Evolutionary conservation across 53 echinoderm and acorn worm species (phyloP).

Genomic region (Luidia sarsii): DNA sequence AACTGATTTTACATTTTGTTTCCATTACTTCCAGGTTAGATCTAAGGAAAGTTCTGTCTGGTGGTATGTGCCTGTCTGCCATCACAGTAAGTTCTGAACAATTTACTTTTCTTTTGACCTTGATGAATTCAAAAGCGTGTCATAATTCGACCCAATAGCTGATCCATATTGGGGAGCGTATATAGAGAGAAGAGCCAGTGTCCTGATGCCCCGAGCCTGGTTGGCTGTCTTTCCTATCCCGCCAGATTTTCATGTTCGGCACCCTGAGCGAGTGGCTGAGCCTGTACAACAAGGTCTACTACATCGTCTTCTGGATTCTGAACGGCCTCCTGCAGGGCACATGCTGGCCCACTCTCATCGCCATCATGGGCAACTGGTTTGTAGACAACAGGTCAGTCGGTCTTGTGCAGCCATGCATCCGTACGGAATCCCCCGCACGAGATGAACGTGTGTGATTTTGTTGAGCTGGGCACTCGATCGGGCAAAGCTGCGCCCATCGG

Average conservation of each 20-base stretch:
- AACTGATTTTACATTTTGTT: too few species aligned
- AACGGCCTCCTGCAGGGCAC: slow-evolving; percentile 85
- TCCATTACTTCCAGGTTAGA: slow-evolving; percentile 50
- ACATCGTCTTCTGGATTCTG: slow-evolving; percentile 78
- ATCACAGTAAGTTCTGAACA: slow-evolving; percentile 55
- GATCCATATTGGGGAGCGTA: too few species aligned
- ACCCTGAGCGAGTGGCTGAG: slow-evolving; percentile 81
- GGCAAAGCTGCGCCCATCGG: too few species aligned
- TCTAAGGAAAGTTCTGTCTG: slow-evolving; percentile 68
- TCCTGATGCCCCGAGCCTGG: too few species aligned
- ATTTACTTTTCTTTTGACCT: too few species aligned
- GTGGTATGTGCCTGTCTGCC: slow-evolving; percentile 80
- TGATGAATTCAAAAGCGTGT: too few species aligned
- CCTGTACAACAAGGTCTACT: slow-evolving; percentile 79
- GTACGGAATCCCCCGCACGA: too few species aligned
- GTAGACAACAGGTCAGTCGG: slow-evolving; percentile 45
- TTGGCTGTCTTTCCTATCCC: too few species aligned
- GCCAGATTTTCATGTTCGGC: slow-evolving; percentile 90
- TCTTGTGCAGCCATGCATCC: not conserved
- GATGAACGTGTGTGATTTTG: too few species aligned
- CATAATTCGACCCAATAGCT: too few species aligned
- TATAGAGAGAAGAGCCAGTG: too few species aligned
- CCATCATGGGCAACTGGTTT: slow-evolving; percentile 89
- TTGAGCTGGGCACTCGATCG: too few species aligned
- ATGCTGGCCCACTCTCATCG: slow-evolving; percentile 73